Percentiles rank a stretch among this genome's conserved stretches.
phyloP scores from a whole-genome alignment of 1,140 invertebrate genomes.

The Aphaenogaster rudis region DNA sequence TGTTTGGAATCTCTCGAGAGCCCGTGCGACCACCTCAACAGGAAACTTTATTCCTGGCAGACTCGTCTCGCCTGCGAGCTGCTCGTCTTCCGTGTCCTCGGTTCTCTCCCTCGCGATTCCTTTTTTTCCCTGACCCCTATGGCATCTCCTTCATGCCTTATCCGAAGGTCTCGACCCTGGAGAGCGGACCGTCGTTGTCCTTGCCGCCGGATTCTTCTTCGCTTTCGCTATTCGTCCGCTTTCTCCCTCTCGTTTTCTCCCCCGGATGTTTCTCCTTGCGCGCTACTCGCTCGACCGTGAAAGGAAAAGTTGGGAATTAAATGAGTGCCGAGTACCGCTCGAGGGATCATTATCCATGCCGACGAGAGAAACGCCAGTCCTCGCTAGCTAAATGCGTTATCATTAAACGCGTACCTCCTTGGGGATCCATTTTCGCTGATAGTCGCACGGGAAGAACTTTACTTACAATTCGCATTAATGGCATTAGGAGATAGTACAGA shows the following conservation, averaged over 20 bases:
- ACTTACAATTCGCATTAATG: constrained; percentile 48
- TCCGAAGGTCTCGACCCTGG: constrained; percentile 72
- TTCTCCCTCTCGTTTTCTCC: constrained; percentile 55
- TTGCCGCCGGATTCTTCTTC: constrained; percentile 48
- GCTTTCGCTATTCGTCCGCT: constrained; percentile 49
- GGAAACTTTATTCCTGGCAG: constrained; percentile 73
- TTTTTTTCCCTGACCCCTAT: constrained; percentile 16
- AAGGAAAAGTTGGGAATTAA: constrained; percentile 75
- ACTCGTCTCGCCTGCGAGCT: constrained; percentile 31
- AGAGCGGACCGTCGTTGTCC: constrained; percentile 56
- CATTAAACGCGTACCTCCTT: constrained; percentile 45
- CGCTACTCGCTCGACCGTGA: constrained; percentile 71
- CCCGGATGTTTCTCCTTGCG: constrained; percentile 68
- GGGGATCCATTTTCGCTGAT: constrained; percentile 44
- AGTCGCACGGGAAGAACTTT: constrained; percentile 42
- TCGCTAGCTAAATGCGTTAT: constrained; percentile 45
- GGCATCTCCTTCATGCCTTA: constrained; percentile 43
- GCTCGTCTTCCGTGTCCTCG: constrained; percentile 13
- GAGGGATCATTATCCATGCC: constrained; percentile 72
- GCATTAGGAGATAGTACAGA: constrained; percentile 34
- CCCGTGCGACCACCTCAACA: constrained; percentile 66
- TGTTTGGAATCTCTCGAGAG: constrained; percentile 72
- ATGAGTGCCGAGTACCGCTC: constrained; percentile 72
- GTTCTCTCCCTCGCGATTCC: constrained; percentile 27
- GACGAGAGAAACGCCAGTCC: constrained; percentile 22